phyloP scores from a whole-genome alignment of 2,113 vertebrate genomes.

The Ptilonorhynchus violaceus region DNA sequence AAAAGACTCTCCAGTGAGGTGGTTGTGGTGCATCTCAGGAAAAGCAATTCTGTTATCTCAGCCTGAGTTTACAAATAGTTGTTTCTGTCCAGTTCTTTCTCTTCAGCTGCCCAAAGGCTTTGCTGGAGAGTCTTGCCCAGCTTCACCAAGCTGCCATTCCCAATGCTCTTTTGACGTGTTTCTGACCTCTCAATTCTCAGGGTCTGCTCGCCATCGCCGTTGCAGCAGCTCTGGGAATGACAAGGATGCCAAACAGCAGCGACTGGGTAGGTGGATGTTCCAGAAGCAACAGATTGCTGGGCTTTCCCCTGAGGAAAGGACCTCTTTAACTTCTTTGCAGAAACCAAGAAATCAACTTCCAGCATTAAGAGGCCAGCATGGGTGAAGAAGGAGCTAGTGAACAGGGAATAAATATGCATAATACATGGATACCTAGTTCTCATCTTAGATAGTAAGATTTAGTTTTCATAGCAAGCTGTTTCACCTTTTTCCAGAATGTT shows the following conservation, averaged over 20 bases:
- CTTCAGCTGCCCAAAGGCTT: not conserved
- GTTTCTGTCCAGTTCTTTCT: not conserved
- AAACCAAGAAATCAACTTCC: not conserved
- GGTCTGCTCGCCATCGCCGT: not conserved
- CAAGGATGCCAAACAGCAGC: not conserved
- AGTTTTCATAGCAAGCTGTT: not conserved
- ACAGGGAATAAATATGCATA: not conserved
- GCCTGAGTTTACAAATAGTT: not conserved
- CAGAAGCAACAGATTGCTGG: not conserved
- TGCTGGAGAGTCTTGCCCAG: not conserved
- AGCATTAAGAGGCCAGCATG: fast-evolving
- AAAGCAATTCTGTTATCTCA: not conserved
- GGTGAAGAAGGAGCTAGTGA: not conserved
- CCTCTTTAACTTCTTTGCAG: not conserved
- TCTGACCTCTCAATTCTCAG: not conserved
- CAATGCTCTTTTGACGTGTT: not conserved
- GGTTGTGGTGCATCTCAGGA: not conserved
- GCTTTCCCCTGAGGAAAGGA: not conserved
- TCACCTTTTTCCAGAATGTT: not conserved
- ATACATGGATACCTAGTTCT: not conserved
- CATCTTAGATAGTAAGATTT: not conserved
- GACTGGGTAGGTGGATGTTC: not conserved
- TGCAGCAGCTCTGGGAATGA: not conserved
- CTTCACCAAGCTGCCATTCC: not conserved
- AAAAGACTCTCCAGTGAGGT: not conserved